Evolutionary conservation across 2,888 invertebrate genomes (phyloP), one percentile per base, ranked within the genome.

Genomic region (Pyrocoelia pectoralis): DNA sequence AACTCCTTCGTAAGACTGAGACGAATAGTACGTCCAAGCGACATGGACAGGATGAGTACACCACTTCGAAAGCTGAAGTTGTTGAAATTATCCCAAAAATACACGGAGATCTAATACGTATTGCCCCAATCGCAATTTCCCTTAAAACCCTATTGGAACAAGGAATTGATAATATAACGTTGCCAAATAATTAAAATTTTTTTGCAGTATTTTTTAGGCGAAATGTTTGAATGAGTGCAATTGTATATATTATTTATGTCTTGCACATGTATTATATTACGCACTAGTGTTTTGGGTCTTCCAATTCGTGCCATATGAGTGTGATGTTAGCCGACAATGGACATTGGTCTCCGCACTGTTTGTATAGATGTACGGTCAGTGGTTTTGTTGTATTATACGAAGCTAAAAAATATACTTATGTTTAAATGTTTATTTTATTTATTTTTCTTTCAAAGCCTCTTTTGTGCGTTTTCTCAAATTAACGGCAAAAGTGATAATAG

Each of bases 71-170:
- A 64, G 82, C 82, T 9, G 69, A 77, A 64, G 81, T 82, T 1
- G 77, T 80, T 0, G 82, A 82, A 73, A 75, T 82, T 8, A 76
- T 74, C 28, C 76, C 79, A 8, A 74, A 72, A 67, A 69, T 70
- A 43, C 68, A 64, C 8, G 59, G 72, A 8, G 76, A 76, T 17
- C 74, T 74, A 1, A 81, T 81, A 12, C 79, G 74, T 73, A 81
- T 82, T 46, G 79, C 76, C 5, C 82, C 82, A 8, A 81, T 81
- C 60, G 68, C 69, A 33, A 71, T 74, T 17, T 67, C 69, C 56
- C 68, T 69, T 66, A 62, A 67, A 17, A 69, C 68, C 41, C 50
- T 41, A 46, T 14, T 18, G 29, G 13, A 50, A 12, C n/a, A 6
- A 10, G n/a, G 33, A n/a, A 8, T n/a, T 33, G 33, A 33, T n/a